These are phyloP conservation scores for Pachyrhynchus sulphureomaculatus DNA, from an alignment of 1,140 invertebrate genomes.

Conservation along the genomic window DNA sequence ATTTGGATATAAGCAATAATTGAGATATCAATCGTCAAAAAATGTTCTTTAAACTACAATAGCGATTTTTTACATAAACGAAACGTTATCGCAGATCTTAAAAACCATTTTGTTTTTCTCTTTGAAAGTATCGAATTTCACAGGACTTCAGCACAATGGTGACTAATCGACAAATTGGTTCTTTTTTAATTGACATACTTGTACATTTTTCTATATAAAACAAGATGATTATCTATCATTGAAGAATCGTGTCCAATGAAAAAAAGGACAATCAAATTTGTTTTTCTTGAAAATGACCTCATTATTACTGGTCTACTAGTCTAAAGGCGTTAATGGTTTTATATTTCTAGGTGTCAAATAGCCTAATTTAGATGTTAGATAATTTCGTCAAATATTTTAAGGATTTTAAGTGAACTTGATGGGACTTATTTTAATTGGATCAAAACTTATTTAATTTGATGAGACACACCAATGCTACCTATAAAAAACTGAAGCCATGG, in stretches of 20 bases:
- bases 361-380: constrained; percentile 21
- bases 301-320: constrained; percentile 5
- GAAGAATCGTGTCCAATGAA: constrained; percentile 20
- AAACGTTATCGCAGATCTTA: too few species aligned
- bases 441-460: too few species aligned
- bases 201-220: constrained; percentile 14
- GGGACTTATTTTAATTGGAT: too few species aligned
- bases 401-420: background rate
- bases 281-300: constrained; percentile 13
- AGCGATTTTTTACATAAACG: too few species aligned
- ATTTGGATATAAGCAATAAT: too few species aligned
- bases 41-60: too few species aligned
- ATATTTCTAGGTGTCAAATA: constrained; percentile 25
- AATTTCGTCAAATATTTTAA: constrained; percentile 3
- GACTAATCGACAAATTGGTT: background rate
- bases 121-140: constrained; percentile 1
- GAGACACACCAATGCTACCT: too few species aligned
- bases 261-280: constrained; percentile 21
- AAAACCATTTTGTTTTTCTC: too few species aligned
- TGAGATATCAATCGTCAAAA: too few species aligned
- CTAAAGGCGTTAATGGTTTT: constrained; percentile 9
- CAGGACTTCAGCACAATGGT: background rate
- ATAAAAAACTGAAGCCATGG: too few species aligned
- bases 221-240: constrained; percentile 10
- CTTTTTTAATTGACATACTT: constrained; percentile 13